phyloP scores from a whole-genome alignment of 1,140 invertebrate species.

The Acromyrmex heyeri region DNA sequence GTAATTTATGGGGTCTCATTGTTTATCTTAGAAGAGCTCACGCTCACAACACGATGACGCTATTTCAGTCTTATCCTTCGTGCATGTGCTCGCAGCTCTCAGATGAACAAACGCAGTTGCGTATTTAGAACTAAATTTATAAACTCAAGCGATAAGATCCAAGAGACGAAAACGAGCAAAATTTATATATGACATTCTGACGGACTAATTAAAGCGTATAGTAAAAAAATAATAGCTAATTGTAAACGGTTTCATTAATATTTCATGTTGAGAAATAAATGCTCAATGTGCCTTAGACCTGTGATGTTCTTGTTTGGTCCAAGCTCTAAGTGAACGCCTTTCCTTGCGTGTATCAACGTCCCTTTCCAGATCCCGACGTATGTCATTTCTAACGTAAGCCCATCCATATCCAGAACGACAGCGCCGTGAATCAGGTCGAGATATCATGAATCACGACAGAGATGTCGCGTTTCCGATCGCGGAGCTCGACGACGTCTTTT shows the following conservation, averaged over 20 bases:
- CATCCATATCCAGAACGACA: slow-evolving; percentile 37
- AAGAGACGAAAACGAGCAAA: not conserved
- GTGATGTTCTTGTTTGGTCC: not conserved
- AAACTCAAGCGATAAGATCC: not conserved
- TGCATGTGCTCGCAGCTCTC: not conserved
- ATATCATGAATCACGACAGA: slow-evolving; percentile 56
- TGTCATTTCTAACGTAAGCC: slow-evolving; percentile 35
- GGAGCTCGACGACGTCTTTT: slow-evolving; percentile 60
- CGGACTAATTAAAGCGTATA: not conserved
- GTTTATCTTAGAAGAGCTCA: slow-evolving; percentile 27
- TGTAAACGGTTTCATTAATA: not conserved
- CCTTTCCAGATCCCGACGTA: slow-evolving; percentile 12
- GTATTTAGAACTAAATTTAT: not conserved
- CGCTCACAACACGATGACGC: slow-evolving; percentile 23
- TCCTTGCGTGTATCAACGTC: not conserved
- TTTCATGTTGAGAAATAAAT: not conserved
- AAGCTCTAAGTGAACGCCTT: not conserved
- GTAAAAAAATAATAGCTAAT: not conserved
- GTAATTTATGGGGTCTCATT: slow-evolving; percentile 30
- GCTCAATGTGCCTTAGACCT: not conserved
- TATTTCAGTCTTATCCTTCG: slow-evolving; percentile 16
- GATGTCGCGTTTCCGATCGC: slow-evolving; percentile 33
- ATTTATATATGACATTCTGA: not conserved
- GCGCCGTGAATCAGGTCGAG: slow-evolving; percentile 53
- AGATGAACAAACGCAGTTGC: not conserved